These are phyloP conservation scores for Circaetus gallicus DNA, from an alignment of 2,113 vertebrate genomes.

Conservation along the genomic window DNA sequence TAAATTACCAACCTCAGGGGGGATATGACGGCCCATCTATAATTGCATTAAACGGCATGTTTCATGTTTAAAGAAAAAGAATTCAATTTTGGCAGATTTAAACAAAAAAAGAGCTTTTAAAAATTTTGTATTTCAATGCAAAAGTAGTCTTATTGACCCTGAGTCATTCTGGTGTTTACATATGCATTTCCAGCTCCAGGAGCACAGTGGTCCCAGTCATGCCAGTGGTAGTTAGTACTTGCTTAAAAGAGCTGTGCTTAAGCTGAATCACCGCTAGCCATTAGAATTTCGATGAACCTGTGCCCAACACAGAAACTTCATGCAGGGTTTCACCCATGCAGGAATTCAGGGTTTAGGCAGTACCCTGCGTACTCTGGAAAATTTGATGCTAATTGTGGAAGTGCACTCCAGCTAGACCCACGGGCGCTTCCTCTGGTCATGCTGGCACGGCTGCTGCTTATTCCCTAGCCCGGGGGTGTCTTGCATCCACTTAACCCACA, in stretches of 20 bases:
- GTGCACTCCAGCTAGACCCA: fast-evolving
- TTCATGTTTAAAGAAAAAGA: not conserved
- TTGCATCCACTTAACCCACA: not conserved
- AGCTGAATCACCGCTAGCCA: not conserved
- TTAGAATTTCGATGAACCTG: not conserved
- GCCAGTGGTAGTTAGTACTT: not conserved
- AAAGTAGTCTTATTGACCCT: not conserved
- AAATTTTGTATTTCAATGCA: not conserved
- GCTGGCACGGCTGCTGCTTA: not conserved
- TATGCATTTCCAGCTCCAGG: not conserved
- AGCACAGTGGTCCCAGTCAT: not conserved
- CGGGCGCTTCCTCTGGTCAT: not conserved
- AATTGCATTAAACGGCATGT: not conserved
- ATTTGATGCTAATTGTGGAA: fast-evolving
- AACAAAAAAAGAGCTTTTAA: not conserved
- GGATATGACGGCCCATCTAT: not conserved
- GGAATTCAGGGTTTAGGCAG: not conserved
- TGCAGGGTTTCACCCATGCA: not conserved
- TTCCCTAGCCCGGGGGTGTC: not conserved
- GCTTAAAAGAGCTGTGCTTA: not conserved
- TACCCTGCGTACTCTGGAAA: not conserved
- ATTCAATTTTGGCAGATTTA: not conserved
- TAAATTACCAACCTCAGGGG: not conserved
- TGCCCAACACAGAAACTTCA: not conserved
- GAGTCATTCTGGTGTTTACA: not conserved